A percentile compares a stretch with the other conserved stretches of the same genome.
Evolutionary conservation across 2,888 invertebrate species (phyloP).

Genomic region (Chalcis sispes): DNA sequence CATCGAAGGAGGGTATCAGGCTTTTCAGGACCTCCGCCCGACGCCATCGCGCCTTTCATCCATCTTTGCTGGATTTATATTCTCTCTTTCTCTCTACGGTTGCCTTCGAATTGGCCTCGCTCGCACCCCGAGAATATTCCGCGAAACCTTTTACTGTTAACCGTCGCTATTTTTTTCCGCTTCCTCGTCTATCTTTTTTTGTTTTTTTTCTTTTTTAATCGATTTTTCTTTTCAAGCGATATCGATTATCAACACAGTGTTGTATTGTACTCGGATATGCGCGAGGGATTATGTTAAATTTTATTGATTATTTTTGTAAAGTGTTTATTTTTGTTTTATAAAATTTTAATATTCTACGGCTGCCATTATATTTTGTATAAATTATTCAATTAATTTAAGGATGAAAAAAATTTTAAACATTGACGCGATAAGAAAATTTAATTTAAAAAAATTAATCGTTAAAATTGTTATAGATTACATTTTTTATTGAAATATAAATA

Average conservation of each 20-base stretch:
- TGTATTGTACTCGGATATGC: neutral
- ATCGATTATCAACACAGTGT: neutral
- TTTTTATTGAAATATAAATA: too few species aligned
- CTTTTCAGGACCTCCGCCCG: constrained; percentile 61
- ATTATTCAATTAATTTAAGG: too few species aligned
- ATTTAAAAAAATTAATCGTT: too few species aligned
- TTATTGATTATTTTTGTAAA: neutral
- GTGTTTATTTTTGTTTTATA: neutral
- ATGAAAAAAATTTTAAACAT: neutral
- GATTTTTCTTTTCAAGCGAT: neutral
- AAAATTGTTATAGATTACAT: too few species aligned
- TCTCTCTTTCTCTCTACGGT: neutral
- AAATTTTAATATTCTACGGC: neutral
- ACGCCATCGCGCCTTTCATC: constrained; percentile 60
- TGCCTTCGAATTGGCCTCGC: constrained; percentile 10
- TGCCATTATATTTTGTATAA: neutral
- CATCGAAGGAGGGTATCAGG: constrained; percentile 61
- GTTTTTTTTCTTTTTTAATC: neutral
- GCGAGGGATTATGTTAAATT: neutral
- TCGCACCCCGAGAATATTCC: constrained; percentile 28
- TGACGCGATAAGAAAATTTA: too few species aligned
- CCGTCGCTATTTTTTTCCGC: constrained; percentile 10
- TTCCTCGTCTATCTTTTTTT: constrained; percentile 4
- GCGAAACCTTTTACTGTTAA: constrained; percentile 30
- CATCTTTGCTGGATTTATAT: constrained; percentile 55